Conservation (phyloP, 2,113 vertebrate species). For the Syrrhaptes paradoxus region DNA sequence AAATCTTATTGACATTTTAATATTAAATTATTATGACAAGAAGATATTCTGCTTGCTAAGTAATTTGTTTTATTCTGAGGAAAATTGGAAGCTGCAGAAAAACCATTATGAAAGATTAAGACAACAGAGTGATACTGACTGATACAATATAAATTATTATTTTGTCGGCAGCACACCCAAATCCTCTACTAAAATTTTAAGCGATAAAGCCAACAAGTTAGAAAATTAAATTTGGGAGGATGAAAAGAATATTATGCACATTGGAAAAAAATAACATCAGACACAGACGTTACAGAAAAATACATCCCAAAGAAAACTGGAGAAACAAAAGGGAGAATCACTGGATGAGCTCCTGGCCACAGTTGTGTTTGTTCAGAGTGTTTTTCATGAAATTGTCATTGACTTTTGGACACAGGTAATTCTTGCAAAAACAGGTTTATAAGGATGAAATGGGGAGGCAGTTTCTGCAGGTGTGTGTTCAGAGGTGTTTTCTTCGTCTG, state of each 20-base stretch:
- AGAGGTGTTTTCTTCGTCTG: not conserved
- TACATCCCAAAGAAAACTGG: not conserved
- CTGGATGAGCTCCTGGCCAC: not conserved
- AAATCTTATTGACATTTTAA: conserved; percentile 77
- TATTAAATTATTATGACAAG: conserved; percentile 77
- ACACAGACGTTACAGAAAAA: not conserved
- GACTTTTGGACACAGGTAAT: not conserved
- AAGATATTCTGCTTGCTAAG: conserved; percentile 75
- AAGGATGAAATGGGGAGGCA: not conserved
- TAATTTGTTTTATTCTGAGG: conserved; percentile 74
- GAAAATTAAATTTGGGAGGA: conserved; percentile 62
- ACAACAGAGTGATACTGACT: conserved; percentile 63
- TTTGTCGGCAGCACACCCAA: conserved; percentile 51
- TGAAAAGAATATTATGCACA: conserved; percentile 47
- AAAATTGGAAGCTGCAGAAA: conserved; percentile 75
- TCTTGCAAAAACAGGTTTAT: not conserved
- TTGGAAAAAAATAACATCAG: not conserved
- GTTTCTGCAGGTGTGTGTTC: not conserved
- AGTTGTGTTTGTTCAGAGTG: accelerated
- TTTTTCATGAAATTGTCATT: not conserved
- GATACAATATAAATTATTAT: conserved; percentile 70
- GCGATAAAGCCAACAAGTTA: conserved; percentile 67
- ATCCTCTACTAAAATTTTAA: conserved; percentile 49
- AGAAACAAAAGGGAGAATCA: not conserved
- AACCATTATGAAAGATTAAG: conserved; percentile 75